Conservation (phyloP, 2,888 invertebrate genomes). For the Eueremaeus valkanovi region DNA sequence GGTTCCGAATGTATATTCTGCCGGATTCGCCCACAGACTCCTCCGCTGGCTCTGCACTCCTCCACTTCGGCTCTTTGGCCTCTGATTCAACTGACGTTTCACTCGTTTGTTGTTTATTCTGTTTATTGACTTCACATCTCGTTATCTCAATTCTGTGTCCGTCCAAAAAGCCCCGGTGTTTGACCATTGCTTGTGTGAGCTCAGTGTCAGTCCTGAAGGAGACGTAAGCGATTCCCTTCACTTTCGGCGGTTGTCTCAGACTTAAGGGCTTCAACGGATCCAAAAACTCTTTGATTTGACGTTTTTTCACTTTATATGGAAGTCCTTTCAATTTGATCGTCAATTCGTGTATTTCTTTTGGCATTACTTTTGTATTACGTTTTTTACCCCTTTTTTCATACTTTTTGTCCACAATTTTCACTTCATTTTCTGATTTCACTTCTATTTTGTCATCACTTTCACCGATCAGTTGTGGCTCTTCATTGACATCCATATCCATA, state of each 20-base stretch:
- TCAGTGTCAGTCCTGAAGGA: conserved; percentile 79
- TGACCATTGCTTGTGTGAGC: conserved; percentile 70
- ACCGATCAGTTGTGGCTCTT: conserved; percentile 52
- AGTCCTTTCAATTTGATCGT: conserved; percentile 41
- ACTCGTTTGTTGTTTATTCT: not conserved
- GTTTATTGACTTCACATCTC: conserved; percentile 9
- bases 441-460: conserved; percentile 46
- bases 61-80: conserved; percentile 15
- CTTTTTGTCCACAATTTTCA: conserved; percentile 47
- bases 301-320: conserved; percentile 54
- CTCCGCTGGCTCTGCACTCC: conserved; percentile 20
- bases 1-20: conserved; percentile 83
- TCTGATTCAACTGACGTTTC: conserved; percentile 16
- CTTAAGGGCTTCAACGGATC: conserved; percentile 66
- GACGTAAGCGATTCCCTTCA: conserved; percentile 82
- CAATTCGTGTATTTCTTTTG: conserved; percentile 37
- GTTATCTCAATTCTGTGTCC: conserved; percentile 36
- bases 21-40: conserved; percentile 62
- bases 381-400: conserved; percentile 44
- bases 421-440: conserved; percentile 49
- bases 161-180: conserved; percentile 74
- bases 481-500: conserved; percentile 45
- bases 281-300: conserved; percentile 78
- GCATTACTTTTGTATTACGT: conserved; percentile 7
- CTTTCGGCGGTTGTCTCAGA: conserved; percentile 69